Evolutionary conservation across 2,888 invertebrate genomes (phyloP).

Genomic region (Oxycera nigricornis): DNA sequence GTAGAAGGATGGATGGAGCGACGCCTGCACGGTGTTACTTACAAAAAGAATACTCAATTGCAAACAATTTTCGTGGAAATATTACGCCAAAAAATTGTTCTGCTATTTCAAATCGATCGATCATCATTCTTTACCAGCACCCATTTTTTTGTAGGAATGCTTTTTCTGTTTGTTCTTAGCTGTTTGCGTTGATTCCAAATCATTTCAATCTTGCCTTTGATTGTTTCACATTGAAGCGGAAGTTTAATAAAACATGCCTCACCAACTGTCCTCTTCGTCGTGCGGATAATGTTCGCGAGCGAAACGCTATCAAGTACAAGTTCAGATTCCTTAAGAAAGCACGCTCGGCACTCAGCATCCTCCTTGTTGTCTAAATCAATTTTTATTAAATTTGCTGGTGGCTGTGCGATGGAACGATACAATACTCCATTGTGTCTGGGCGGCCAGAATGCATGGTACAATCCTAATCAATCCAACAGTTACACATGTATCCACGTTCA

Average conservation of each 20-base stretch:
- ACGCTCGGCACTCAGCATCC: neutral
- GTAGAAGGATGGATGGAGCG: too few relatives aligned
- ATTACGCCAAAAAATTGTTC: too few relatives aligned
- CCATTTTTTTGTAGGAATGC: too few relatives aligned
- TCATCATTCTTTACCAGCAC: too few relatives aligned
- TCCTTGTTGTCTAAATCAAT: conserved; percentile 19
- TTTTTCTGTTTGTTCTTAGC: too few relatives aligned
- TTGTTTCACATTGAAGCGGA: conserved; percentile 6
- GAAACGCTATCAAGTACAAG: conserved; percentile 31
- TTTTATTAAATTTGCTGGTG: conserved; percentile 25
- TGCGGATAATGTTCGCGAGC: neutral
- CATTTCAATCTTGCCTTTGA: too few relatives aligned
- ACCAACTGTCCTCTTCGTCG: neutral
- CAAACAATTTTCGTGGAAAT: too few relatives aligned
- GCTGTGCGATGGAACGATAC: neutral
- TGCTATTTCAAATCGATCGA: too few relatives aligned
- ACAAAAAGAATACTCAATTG: too few relatives aligned
- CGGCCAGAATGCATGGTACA: neutral
- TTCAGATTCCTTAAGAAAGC: conserved; percentile 23
- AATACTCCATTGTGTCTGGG: neutral
- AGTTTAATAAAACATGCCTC: conserved; percentile 1
- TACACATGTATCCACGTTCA: neutral
- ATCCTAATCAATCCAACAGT: conserved; percentile 3
- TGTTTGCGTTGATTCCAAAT: too few relatives aligned
- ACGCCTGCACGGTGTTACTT: too few relatives aligned